Evolutionary conservation across 2,888 invertebrate species (phyloP), one percentile per base, ranked within the genome.

Genomic region (Drosophila meridiana): DNA sequence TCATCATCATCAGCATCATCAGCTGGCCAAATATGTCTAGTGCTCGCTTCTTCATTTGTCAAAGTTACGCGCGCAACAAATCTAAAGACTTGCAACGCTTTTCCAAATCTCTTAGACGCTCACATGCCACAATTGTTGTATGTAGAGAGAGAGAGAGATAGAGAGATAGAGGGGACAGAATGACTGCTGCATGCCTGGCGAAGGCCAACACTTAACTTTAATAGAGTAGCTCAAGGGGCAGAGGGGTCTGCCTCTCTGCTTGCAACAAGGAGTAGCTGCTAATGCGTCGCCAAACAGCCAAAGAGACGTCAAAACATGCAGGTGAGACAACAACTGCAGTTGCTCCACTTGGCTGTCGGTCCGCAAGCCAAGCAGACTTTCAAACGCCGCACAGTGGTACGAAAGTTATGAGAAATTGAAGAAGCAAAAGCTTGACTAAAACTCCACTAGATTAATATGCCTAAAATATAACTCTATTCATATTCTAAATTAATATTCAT

Each of bases 41-140:
- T 52, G 66, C 61, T 79, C 69, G 67, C 82, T 75, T 60, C 87
- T 81, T 88, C 87, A 87, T 87, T 87, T 87, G 90, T 87, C 87
- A 87, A 83, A 77, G 76, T 90, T 78, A 90, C 81, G 80, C 83
- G 62, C 53, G 53, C 67, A 56, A 58, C 70, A 69, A 53, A 45
- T 71, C 67, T 64, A 67, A 64, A 57, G 82, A 69, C 71, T 40
- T 73, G 82, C 78, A 72, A 55, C 69, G 78, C 78, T 70, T 75
- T 80, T 78, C 70, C 80, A 77, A 80, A 86, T 87, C 78, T 78
- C 59, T 75, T 61, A 63, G 67, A 73, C 60, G 50, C 82, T 70
- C 73, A 57, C 78, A 76, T 82, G 82, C 69, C 85, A 74, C 73
- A 72, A 43, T 56, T 59, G 67, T 67, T 53, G 40, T 11, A 8